These are phyloP conservation scores for Ephialtes manifestator DNA, from an alignment of 2,888 invertebrate species.

Conservation along the genomic window DNA sequence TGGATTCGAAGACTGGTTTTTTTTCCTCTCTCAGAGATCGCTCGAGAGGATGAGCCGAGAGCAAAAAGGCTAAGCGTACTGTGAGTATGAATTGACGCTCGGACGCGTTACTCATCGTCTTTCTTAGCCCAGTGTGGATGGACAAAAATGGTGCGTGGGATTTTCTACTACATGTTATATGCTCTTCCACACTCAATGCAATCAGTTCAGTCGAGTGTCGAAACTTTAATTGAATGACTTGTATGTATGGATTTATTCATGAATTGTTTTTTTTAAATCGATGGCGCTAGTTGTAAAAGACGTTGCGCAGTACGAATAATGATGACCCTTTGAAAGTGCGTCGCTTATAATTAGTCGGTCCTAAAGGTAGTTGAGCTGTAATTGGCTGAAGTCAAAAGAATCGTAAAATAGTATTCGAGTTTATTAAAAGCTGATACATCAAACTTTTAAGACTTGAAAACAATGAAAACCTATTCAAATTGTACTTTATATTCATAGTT, in stretches of 20 bases:
- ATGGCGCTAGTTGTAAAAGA: background rate
- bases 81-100: conserved; percentile 23
- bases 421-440: too few relatives aligned
- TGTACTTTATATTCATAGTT: too few relatives aligned
- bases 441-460: too few relatives aligned
- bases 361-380: background rate
- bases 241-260: conserved; percentile 30
- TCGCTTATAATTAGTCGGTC: background rate
- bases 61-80: conserved; percentile 14
- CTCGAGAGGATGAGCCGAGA: conserved; percentile 36
- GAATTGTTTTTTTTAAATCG: background rate
- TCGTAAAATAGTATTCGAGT: too few relatives aligned
- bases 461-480: too few relatives aligned
- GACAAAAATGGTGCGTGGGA: conserved; percentile 68
- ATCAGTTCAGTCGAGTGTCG: conserved; percentile 23
- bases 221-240: conserved; percentile 35
- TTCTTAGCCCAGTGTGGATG: conserved; percentile 15
- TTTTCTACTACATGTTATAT: conserved; percentile 22
- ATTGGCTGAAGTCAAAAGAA: too few relatives aligned
- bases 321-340: background rate
- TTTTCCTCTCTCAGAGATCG: background rate
- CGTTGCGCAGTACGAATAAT: background rate
- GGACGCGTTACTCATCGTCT: conserved; percentile 50
- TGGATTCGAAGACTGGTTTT: conserved; percentile 55
- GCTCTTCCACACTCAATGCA: conserved; percentile 20